Evolutionary conservation across 2,797 vertebrate genomes (phyloP).

Genomic region (Morus bassanus): DNA sequence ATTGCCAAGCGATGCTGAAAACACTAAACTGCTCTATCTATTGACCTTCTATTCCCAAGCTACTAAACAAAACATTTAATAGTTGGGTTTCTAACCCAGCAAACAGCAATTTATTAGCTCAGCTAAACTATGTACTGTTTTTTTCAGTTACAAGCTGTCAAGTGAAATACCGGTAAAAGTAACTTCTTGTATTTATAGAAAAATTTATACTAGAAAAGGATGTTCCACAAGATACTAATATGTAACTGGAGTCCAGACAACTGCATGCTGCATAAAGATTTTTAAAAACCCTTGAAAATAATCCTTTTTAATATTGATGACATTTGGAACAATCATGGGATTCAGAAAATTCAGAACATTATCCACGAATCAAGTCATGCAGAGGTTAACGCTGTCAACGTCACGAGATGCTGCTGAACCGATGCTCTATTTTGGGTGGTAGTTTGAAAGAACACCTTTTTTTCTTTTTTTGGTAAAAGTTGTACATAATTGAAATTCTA

Average conservation of each 20-base stretch:
- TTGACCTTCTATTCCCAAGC: neutral
- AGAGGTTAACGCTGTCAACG: neutral
- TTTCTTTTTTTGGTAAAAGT: neutral
- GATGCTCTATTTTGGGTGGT: neutral
- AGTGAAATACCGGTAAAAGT: neutral
- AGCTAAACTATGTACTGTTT: neutral
- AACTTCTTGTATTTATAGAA: constrained; percentile 22
- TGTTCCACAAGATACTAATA: neutral
- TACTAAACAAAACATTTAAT: neutral
- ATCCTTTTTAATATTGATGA: neutral
- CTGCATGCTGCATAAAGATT: neutral
- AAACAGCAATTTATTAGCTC: neutral
- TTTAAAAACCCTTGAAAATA: neutral
- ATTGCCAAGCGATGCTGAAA: neutral
- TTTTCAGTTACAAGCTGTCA: neutral
- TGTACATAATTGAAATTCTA: neutral
- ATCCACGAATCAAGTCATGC: neutral
- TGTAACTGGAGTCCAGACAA: neutral
- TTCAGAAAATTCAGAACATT: neutral
- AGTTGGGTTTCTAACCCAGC: neutral
- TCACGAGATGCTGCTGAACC: neutral
- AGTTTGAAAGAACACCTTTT: neutral
- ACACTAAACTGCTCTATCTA: neutral
- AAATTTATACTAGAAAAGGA: neutral
- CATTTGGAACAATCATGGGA: neutral